phyloP scores from a whole-genome alignment of 2,888 invertebrate genomes.

The Lamproptera curius region DNA sequence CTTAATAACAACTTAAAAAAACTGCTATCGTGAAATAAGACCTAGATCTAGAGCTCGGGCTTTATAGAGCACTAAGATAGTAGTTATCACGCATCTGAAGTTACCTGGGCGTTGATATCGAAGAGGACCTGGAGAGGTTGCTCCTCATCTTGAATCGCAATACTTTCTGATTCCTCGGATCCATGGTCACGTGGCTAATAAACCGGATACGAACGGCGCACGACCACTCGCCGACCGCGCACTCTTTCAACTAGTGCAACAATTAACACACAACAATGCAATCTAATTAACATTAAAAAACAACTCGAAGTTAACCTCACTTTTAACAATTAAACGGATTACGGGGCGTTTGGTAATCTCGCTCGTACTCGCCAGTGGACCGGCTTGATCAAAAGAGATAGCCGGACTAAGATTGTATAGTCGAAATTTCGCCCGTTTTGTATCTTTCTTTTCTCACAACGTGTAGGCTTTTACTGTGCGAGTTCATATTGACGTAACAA shows the following conservation, averaged over 20 bases:
- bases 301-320: slow-evolving; percentile 69
- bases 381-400: slow-evolving; percentile 46
- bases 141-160: slow-evolving; percentile 51
- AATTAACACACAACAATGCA: slow-evolving; percentile 68
- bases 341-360: slow-evolving; percentile 48
- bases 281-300: slow-evolving; percentile 69
- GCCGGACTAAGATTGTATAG: slow-evolving; percentile 38
- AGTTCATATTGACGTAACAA: not conserved
- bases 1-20: too few relatives aligned
- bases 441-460: slow-evolving; percentile 19
- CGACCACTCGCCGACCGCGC: slow-evolving; percentile 60
- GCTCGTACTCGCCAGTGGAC: slow-evolving; percentile 40
- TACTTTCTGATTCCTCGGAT: slow-evolving; percentile 57
- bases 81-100: too few relatives aligned
- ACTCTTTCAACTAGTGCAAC: slow-evolving; percentile 58
- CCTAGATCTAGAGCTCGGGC: too few relatives aligned
- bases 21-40: too few relatives aligned
- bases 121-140: slow-evolving; percentile 53
- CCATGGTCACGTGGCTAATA: slow-evolving; percentile 50
- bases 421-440: slow-evolving; percentile 41
- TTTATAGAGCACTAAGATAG: too few relatives aligned
- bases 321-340: slow-evolving; percentile 54
- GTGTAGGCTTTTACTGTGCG: slow-evolving; percentile 8
- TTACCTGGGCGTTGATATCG: slow-evolving; percentile 67
- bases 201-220: slow-evolving; percentile 31